Conservation (phyloP, 2,888 invertebrate genomes). For the Eristalis intricaria region DNA sequence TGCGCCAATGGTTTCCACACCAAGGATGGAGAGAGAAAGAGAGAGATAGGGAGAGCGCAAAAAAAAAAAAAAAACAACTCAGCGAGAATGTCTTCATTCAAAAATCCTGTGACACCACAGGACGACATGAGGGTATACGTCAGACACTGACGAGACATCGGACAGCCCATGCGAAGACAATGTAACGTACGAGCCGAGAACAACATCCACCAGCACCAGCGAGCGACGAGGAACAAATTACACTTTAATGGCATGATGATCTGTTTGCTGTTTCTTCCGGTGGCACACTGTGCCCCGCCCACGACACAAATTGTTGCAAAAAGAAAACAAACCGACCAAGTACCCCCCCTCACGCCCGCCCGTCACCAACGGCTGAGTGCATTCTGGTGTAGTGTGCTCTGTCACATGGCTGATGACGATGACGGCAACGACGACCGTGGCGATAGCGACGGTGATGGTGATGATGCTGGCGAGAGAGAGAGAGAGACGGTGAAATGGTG, state of each 20-base stretch:
- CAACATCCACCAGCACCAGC: not conserved
- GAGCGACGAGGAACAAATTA: conserved; percentile 60
- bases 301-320: conserved; percentile 12
- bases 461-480: conserved; percentile 1
- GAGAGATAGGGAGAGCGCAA: not conserved
- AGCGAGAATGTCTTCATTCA: conserved; percentile 27
- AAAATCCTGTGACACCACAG: conserved; percentile 26
- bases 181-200: not conserved
- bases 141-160: conserved; percentile 67
- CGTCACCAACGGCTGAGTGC: conserved; percentile 69
- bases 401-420: conserved; percentile 74
- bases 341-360: not conserved
- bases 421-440: conserved; percentile 30
- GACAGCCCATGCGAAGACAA: conserved; percentile 39
- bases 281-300: conserved; percentile 38
- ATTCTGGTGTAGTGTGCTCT: conserved; percentile 64
- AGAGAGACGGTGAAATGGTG: conserved; percentile 17
- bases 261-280: conserved; percentile 65
- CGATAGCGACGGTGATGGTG: conserved; percentile 16
- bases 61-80: not conserved
- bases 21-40: not conserved
- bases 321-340: conserved; percentile 18
- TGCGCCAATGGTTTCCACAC: not conserved
- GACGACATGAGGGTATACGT: not conserved
- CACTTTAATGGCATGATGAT: conserved; percentile 67